Base-by-base conservation (phyloP, 1,140 invertebrate species). In the Pogonomyrmex californicus region DNA sequence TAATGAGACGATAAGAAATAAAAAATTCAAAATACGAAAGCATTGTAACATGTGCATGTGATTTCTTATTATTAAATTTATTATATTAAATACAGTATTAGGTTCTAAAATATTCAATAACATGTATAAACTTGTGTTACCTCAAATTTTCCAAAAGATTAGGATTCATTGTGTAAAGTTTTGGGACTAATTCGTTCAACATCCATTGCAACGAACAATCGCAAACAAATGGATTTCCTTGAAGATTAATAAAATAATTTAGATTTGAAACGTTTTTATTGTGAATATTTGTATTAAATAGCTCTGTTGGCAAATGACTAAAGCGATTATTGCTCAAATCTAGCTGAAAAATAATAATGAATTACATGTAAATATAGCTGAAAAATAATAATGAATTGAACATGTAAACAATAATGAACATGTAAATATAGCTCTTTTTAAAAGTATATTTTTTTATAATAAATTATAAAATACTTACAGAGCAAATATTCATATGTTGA, bases 181-280 rank as follows among this genome's bases (percentile, higher is more conserved):
- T 91, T 30, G 91, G 90, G 1, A 95, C 30, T 14, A 93, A 90
- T 38, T 92, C 87, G 17, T 91, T 90, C 56, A 95, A 76, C 85
- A 95, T 92, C 94, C 94, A 95, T 65, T 95, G 93, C 10, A 92
- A 73, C 9, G 92, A 70, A 33, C 95, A 95, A 75, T 95, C 89
- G 33, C 94, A 95, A 78, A 91, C 73, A 38, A 95, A 90, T n/a
- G 94, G 94, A 90, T 95, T 95, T 38, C 88, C 86, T 93, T 94
- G 93, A 38, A 94, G 85, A 91, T 95, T 90, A 47, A 95, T 86
- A 49, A 85, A 91, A 33, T 89, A 63, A 0, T 12, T 73, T 23
- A 10, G 56, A 38, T 81, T 81, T n/a, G 77, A 79, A 79, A 88
- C 12, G 38, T 77, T 88, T 78, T 51, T 77, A 7, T 63, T 86